phyloP scores from a whole-genome alignment of 2,113 vertebrate species.

The Platysternon megacephalum region DNA sequence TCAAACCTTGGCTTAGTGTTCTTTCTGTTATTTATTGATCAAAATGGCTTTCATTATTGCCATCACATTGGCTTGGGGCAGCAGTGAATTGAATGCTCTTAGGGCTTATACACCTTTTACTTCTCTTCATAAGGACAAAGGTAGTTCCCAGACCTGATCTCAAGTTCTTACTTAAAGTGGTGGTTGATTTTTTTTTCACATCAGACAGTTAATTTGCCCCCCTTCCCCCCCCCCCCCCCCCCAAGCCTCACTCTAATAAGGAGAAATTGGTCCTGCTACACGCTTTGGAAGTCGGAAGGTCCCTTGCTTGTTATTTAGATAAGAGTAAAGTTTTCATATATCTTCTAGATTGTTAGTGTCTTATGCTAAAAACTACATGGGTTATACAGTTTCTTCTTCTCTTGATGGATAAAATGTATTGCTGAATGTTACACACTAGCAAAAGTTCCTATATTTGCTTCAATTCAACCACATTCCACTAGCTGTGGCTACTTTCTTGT shows the following conservation, averaged over 20 bases:
- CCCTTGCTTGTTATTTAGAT: neutral
- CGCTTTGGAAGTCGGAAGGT: neutral
- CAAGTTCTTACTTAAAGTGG: neutral
- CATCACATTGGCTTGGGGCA: too few species aligned
- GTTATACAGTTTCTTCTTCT: neutral
- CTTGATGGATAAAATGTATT: too few species aligned
- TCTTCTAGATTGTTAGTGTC: neutral
- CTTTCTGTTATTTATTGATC: too few species aligned
- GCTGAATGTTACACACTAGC: too few species aligned
- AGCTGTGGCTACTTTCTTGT: neutral
- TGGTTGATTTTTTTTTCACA: neutral
- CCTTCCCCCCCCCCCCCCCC: rapidly evolving
- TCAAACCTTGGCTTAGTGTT: too few species aligned
- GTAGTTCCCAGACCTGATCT: neutral
- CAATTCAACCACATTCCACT: too few species aligned
- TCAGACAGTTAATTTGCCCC: neutral
- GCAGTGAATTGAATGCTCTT: neutral
- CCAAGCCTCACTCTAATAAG: neutral
- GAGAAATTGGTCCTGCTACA: neutral
- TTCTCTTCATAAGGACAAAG: neutral
- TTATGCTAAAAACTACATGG: neutral
- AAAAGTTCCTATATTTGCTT: too few species aligned
- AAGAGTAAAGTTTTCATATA: neutral
- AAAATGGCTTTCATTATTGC: too few species aligned
- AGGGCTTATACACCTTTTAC: neutral